A percentile compares a stretch with the other conserved stretches of the same genome.
phyloP scores from a whole-genome alignment of 2,888 invertebrate genomes.

The Caenorhabditis angaria region DNA sequence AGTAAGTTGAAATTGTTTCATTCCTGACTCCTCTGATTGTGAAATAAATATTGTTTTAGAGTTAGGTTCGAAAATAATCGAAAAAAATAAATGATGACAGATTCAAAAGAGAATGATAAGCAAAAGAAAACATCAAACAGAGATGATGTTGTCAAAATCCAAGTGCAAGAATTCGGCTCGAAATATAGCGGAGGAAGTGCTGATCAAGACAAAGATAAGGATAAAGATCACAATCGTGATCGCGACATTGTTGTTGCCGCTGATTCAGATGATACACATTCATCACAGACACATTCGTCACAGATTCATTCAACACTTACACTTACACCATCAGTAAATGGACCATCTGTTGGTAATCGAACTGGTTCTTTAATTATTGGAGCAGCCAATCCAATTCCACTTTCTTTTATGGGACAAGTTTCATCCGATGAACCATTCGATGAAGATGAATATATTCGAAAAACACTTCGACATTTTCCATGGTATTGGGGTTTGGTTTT shows the following conservation, averaged over 20 bases:
- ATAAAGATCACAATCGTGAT: too few species aligned
- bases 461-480: background rate
- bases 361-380: background rate
- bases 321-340: background rate
- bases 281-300: too few species aligned
- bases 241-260: background rate
- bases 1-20: background rate
- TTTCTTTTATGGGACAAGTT: background rate
- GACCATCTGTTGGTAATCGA: too few species aligned
- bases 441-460: background rate
- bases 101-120: too few species aligned
- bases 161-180: background rate
- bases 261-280: too few species aligned
- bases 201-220: too few species aligned
- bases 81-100: background rate
- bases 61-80: background rate
- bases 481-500: constrained; percentile 1
- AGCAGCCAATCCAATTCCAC: background rate
- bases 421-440: background rate
- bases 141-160: background rate
- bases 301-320: background rate
- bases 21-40: too few species aligned
- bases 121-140: background rate
- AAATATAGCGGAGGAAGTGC: background rate
- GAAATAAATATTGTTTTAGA: background rate